Base-by-base conservation (phyloP, 2,113 vertebrate genomes). In the Phainopepla nitens region DNA sequence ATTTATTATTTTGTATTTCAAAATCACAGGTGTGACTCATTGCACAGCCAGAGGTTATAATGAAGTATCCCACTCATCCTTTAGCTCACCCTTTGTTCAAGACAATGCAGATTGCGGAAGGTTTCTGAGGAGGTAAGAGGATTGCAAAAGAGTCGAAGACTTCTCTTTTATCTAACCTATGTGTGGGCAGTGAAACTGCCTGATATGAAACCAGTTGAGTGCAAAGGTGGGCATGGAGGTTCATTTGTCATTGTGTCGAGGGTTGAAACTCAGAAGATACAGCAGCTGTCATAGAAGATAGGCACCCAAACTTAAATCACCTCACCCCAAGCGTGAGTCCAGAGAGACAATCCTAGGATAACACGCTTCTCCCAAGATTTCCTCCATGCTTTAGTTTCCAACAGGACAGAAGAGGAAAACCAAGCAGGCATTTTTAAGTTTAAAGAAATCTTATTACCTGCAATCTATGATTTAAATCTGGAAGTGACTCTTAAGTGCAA, bases 61-160 rank as follows among this genome's bases (percentile, higher is more conserved):
- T 97, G 96, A 96, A 96, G 90, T 96, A 96, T 96, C 92, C 93
- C 90, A 95, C 96, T 97, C 85, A 79, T 94, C 88, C 95, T 97
- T 81, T 94, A 92, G 80, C 93, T 96, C 88, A 87, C 87, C 61
- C 92, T 92, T 96, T 93, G 91, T 96, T 97, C 72, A 90, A 94
- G 86, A 96, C 87, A 92, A 76, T 82, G 71, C 57, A 60, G 92
- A 84, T 96, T 97, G 96, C 87, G 8, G 96, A 93, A 97, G 86
- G 82, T 87, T 94, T 90, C 94, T 93, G 83, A 95, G 83, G 90
- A 93, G 86, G 80, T 89, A 95, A 96, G 86, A 93, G 66, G 86
- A 89, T 96, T 96, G 95, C 93, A 85, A 94, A 95, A 96, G 89
- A 92, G 44, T 29, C 0, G 2, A 82, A 88, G 94, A 82, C 78